phyloP scores from a whole-genome alignment of 2,888 invertebrate species.

The Cantharis flavilabris region DNA sequence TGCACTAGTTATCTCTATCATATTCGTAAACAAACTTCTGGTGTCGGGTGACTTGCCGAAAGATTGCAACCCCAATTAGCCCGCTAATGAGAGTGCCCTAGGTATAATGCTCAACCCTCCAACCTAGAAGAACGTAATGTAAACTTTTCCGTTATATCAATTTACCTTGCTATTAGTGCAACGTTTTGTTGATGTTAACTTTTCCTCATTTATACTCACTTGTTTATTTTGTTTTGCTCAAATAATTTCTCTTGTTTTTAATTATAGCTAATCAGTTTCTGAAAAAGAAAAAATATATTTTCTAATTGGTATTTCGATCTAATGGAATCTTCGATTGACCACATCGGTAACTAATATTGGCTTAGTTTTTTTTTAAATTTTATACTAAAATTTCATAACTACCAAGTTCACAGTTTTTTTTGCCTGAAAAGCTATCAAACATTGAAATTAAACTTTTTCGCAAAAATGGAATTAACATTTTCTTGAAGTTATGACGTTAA shows the following conservation, averaged over 20 bases:
- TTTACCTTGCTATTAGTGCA: conserved; percentile 8
- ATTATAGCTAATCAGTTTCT: not conserved
- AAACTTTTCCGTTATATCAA: conserved; percentile 20
- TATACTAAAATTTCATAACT: too few relatives aligned
- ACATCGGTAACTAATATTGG: too few relatives aligned
- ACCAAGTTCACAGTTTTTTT: too few relatives aligned
- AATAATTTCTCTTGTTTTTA: not conserved
- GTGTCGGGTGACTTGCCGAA: conserved; percentile 26
- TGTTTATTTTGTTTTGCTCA: not conserved
- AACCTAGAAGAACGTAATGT: conserved; percentile 18
- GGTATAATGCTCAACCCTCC: conserved; percentile 23
- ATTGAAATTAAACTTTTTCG: too few relatives aligned
- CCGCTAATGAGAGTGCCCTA: conserved; percentile 28
- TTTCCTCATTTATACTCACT: not conserved
- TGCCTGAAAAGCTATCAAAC: too few relatives aligned
- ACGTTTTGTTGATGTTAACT: not conserved
- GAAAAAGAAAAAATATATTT: not conserved
- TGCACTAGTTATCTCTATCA: conserved; percentile 19
- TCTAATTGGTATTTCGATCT: not conserved
- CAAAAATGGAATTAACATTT: too few relatives aligned
- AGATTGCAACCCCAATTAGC: conserved; percentile 30
- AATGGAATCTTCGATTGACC: too few relatives aligned
- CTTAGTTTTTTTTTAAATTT: too few relatives aligned
- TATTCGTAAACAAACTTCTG: conserved; percentile 28
- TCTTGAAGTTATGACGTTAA: too few relatives aligned